Percentiles rank a stretch among this genome's conserved stretches.
Conservation (phyloP, 35 echinoderm and acorn worm species). For the Diadema setosum region DNA sequence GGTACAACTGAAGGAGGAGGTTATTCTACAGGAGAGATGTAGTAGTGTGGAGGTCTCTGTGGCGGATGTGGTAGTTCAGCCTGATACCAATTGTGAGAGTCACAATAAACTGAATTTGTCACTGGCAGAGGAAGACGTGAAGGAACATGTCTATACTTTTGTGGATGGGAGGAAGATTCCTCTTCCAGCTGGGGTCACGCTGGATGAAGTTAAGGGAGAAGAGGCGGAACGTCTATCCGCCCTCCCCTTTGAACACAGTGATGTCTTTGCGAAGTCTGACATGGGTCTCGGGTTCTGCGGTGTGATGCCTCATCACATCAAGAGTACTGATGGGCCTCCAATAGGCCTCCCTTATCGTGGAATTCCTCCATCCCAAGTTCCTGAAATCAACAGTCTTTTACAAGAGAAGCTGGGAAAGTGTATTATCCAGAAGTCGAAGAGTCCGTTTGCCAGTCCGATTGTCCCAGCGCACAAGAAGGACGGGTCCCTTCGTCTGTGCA, state of each 20-base stretch:
- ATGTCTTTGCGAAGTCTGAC: neutral
- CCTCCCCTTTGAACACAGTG: neutral
- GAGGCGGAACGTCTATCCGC: neutral
- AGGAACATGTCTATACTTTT: too few species aligned
- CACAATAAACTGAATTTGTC: too few species aligned
- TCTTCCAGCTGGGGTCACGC: neutral
- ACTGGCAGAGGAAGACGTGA: too few species aligned
- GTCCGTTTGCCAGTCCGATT: too few species aligned
- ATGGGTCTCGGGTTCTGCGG: constrained; percentile 24
- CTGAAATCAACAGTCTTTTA: constrained; percentile 11
- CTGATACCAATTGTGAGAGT: too few species aligned
- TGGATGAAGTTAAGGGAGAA: neutral
- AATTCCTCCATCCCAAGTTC: constrained; percentile 20
- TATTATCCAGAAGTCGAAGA: constrained; percentile 38
- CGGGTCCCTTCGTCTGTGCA: too few species aligned
- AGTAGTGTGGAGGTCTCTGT: too few species aligned
- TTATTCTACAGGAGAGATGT: too few species aligned
- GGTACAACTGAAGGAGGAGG: too few species aligned
- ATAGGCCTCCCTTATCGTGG: constrained; percentile 8
- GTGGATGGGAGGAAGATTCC: neutral
- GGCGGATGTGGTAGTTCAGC: too few species aligned
- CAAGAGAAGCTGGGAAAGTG: constrained; percentile 21
- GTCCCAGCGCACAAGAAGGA: too few species aligned
- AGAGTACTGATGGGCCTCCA: neutral
- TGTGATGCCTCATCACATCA: constrained; percentile 46